phyloP scores from a whole-genome alignment of 1,140 invertebrate genomes.

The Bombyx mandarina region DNA sequence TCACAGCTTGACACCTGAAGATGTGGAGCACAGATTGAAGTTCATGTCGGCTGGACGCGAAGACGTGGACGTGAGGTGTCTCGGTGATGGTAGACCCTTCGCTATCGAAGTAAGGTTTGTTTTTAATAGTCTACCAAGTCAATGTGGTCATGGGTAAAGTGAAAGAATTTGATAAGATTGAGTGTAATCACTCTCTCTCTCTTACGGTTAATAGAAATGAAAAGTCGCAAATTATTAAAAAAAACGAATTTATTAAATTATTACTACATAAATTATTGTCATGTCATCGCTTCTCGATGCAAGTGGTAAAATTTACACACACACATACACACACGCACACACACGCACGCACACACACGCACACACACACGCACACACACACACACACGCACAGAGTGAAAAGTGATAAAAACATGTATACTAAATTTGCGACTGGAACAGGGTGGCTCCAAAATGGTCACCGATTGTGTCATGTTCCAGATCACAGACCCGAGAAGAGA shows the following conservation, averaged over 20 bases:
- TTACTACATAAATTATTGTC: no score
- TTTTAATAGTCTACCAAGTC: not conserved
- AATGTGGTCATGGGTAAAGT: not conserved
- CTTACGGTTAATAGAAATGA: not conserved
- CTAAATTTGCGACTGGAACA: no score
- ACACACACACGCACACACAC: no score
- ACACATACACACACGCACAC: no score
- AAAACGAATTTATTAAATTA: no score
- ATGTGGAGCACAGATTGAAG: constrained; percentile 62
- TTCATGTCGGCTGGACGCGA: constrained; percentile 94
- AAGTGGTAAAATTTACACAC: no score
- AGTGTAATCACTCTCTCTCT: not conserved
- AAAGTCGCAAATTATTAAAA: no score
- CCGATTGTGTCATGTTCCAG: constrained; percentile 15
- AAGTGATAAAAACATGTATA: no score
- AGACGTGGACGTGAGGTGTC: constrained; percentile 92
- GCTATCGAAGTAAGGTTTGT: constrained; percentile 78
- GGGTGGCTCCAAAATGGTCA: no score
- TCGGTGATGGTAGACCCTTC: constrained; percentile 91
- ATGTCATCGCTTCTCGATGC: no score
- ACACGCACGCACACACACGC: no score
- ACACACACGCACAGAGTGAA: no score
- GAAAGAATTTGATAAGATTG: not conserved
- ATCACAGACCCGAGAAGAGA: constrained; percentile 48
- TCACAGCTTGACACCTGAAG: constrained; percentile 13